Evolutionary conservation across 2,113 vertebrate genomes (phyloP).

Genomic region (Brienomyrus longianalis): DNA sequence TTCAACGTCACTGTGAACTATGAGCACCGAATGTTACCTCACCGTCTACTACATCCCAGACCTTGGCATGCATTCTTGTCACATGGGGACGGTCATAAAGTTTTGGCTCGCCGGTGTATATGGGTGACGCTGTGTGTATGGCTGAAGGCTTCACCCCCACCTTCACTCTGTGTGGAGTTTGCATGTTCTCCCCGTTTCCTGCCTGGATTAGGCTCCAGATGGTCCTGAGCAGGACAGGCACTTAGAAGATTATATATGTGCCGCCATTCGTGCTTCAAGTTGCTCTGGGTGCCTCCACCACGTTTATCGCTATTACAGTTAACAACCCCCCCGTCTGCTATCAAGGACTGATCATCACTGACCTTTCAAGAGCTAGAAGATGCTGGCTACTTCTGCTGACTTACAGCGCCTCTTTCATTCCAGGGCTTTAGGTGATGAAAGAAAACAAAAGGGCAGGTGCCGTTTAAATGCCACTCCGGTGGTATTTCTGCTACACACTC

Average conservation of each 20-base stretch:
- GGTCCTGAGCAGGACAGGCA: neutral
- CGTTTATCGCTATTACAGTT: neutral
- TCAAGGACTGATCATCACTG: slow-evolving; percentile 17
- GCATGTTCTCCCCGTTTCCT: neutral
- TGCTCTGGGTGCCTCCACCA: neutral
- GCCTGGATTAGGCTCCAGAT: neutral
- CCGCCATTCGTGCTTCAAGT: neutral
- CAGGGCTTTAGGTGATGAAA: slow-evolving; percentile 28
- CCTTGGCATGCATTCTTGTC: neutral
- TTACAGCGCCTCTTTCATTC: slow-evolving; percentile 22
- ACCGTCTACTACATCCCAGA: neutral
- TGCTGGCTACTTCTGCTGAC: neutral
- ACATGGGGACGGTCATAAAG: neutral
- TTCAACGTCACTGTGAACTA: neutral
- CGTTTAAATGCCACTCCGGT: slow-evolving; percentile 35
- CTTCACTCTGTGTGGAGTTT: neutral
- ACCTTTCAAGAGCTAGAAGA: slow-evolving; percentile 20
- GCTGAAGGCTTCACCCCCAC: neutral
- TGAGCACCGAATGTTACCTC: neutral
- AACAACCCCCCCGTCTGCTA: slow-evolving; percentile 1
- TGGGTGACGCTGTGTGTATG: neutral
- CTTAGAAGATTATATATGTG: neutral
- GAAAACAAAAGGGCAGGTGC: slow-evolving; percentile 28
- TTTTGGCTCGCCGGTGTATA: neutral
- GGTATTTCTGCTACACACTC: slow-evolving; percentile 30